Evolutionary conservation across 2,113 vertebrate species (phyloP), one percentile per base, ranked within the genome.

Genomic region (Ceyx margarethae): DNA sequence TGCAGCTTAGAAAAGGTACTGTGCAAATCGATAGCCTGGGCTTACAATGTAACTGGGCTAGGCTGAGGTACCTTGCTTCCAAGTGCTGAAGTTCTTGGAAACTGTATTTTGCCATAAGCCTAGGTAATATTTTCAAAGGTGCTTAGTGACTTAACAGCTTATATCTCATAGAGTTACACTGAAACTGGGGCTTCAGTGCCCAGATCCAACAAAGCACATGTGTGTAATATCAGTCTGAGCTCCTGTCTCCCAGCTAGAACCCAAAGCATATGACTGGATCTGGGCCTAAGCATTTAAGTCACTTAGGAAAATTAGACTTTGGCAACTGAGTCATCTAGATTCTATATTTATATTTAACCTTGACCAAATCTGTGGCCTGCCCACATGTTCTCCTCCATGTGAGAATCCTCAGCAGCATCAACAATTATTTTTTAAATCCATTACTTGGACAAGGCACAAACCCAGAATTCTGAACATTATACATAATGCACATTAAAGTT

Each of bases 341-440:
- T 35, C 3, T 35, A 7, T 51, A 14, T 53, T 86, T 81, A 6
- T 72, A 57, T 54, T 81, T 81, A 75, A 67, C 25, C 58, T 45
- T 60, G 74, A 65, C 37, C 37, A 69, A 81, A 46, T 26, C 73
- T 81, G 54, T 50, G 58, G 73, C 73, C 61, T 89, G 33, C 46
- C 33, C 62, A 51, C 37, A 53, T 33, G 9, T 45, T 86, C 69
- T 93, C 26, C 50, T 67, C 21, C 57, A 85, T 7, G 7, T 79
- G 73, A 76, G 86, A 81, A 90, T 89, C 66, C 81, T 89, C 81
- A 81, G 62, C 50, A 93, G 29, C 86, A 88, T 28, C 88, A 85
- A 91, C 77, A 50, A 87, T 91, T 90, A 57, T 73, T 73, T 88
- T 90, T 69, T 9, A 66, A 93, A 92, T 85, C 77, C 50, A 43